Conservation (phyloP, 1,140 invertebrate genomes). For the Argopecten irradians region DNA sequence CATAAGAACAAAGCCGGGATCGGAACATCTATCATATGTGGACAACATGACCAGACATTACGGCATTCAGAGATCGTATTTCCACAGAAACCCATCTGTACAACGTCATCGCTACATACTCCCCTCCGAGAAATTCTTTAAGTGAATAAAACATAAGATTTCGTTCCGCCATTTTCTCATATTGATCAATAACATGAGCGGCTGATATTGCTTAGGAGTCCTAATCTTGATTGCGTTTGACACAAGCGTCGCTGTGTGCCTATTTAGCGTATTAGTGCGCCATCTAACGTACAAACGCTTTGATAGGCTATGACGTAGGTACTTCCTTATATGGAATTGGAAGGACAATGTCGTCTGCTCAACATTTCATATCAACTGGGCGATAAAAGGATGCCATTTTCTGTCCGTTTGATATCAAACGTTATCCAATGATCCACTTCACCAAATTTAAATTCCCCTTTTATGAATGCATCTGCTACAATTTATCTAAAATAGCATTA, state of each 20-base stretch:
- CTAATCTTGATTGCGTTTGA: conserved; percentile 7
- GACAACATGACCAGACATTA: not conserved
- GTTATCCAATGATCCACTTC: not conserved
- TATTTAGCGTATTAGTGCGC: conserved; percentile 9
- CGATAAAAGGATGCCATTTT: not conserved
- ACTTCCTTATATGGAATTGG: not conserved
- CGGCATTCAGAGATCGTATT: not conserved
- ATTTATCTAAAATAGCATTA: no score
- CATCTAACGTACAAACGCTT: not conserved
- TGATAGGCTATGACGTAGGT: not conserved
- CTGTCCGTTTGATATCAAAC: not conserved
- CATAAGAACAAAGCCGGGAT: not conserved
- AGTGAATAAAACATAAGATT: conserved; percentile 10
- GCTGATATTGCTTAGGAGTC: not conserved
- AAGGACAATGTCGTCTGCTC: not conserved
- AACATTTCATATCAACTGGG: not conserved
- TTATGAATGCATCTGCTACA: not conserved
- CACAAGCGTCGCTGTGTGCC: conserved; percentile 13
- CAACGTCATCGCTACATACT: not conserved
- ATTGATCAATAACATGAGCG: conserved; percentile 1
- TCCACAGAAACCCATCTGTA: not conserved
- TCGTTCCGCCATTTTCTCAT: conserved; percentile 20
- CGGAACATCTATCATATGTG: not conserved
- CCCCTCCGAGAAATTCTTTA: not conserved
- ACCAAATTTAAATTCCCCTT: not conserved